These are phyloP conservation scores for Platalea minor DNA, from an alignment of 2,797 vertebrate genomes.

Conservation along the genomic window DNA sequence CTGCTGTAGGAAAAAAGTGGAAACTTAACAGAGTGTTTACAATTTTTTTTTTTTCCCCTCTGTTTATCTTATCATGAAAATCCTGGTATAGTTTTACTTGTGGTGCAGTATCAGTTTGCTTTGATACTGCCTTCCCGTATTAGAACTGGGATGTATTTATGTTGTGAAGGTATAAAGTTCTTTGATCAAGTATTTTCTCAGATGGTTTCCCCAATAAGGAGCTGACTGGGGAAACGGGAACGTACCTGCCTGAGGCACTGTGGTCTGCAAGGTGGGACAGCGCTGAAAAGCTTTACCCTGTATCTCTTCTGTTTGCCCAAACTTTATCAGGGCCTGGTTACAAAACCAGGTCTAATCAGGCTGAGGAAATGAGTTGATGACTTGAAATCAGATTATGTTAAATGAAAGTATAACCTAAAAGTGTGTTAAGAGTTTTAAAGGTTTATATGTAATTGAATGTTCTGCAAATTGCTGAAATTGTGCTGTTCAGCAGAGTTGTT, in stretches of 20 bases:
- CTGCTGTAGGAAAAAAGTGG: neutral
- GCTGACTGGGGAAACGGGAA: neutral
- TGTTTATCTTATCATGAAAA: neutral
- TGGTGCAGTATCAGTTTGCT: neutral
- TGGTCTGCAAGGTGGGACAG: neutral
- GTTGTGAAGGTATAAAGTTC: neutral
- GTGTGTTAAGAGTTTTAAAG: neutral
- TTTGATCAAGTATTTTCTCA: neutral
- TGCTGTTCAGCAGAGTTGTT: neutral
- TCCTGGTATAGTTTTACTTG: neutral
- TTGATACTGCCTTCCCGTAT: neutral
- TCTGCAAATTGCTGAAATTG: neutral
- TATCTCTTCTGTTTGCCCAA: neutral
- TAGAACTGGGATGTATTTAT: neutral
- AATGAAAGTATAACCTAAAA: neutral
- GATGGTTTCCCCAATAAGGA: neutral
- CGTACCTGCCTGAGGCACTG: rapidly evolving
- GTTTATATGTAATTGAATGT: neutral
- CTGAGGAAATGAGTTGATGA: neutral
- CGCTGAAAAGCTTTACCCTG: neutral
- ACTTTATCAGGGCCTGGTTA: neutral
- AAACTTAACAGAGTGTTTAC: neutral
- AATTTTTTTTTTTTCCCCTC: neutral
- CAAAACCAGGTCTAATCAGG: neutral
- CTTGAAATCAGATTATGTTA: neutral